Evolutionary conservation across 2,113 vertebrate genomes (phyloP), one percentile per base, ranked within the genome.

Genomic region (Hoplias malabaricus): DNA sequence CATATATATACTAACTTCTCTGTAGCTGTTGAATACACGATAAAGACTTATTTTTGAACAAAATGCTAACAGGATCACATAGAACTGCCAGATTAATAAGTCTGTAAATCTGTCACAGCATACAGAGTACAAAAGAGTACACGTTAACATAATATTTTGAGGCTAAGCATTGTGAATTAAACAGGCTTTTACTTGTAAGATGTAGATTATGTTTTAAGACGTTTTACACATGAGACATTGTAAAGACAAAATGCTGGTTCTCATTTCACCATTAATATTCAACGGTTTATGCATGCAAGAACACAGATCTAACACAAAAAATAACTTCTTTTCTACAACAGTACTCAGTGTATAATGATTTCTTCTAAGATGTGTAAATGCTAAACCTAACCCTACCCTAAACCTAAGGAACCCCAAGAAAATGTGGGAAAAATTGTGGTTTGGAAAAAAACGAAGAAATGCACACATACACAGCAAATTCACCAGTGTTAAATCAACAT

Each of bases 171-270:
- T 36, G 2, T 54, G 23, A 65, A 40, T 27, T 25, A 61, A 21
- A n/a, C 8, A 34, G 14, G 31, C 56, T 59, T 59, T 29, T 62
- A 62, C 33, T 34, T 34, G 59, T n/a, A 62, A 34, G 25, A 46
- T 50, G 29, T 53, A 65, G 4, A 48, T 75, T 65, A 11, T 65
- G 43, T 27, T 53, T 75, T 34, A 75, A 40, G 19, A 66, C 6
- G 0, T 21, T 21, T 53, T 19, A 34, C 5, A n/a, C 2, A 53
- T 38, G 53, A 34, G 13, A 16, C 11, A 63, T 10, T 21, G 0
- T 27, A 33, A 23, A 16, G 4, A 0, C 6, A 21, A 19, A 21
- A 21, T 10, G 23, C 29, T 31, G 33, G 29, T 34, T 9, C 9
- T 23, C 6, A 46, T 46, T 34, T 33, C 14, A 31, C 12, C 13